Conservation (phyloP, 2,113 vertebrate species). For the Melanerpes formicivorus region DNA sequence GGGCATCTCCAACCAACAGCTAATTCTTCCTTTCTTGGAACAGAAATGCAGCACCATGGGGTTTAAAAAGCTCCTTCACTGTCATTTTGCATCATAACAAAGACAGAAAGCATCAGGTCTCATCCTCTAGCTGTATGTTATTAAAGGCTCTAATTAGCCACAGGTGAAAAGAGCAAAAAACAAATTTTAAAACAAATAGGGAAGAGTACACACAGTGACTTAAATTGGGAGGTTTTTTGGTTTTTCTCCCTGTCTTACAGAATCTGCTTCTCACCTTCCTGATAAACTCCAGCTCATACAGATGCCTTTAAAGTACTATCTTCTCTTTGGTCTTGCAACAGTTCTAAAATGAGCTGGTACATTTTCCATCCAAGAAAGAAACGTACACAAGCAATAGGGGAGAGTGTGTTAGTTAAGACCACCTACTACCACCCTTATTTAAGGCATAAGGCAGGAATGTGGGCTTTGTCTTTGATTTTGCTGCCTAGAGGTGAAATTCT, state of each 20-base stretch:
- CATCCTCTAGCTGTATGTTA: not conserved
- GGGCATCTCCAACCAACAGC: not conserved
- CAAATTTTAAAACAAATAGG: not conserved
- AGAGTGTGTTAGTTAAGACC: not conserved
- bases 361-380: not conserved
- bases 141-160: not conserved
- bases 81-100: not conserved
- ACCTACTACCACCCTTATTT: not conserved
- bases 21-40: not conserved
- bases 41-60: not conserved
- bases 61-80: not conserved
- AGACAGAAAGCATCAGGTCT: not conserved
- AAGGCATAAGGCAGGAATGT: not conserved
- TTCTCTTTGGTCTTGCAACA: not conserved
- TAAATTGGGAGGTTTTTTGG: not conserved
- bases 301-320: not conserved
- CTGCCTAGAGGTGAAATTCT: not conserved
- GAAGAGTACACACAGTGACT: not conserved
- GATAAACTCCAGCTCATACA: not conserved
- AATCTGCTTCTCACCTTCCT: not conserved
- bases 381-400: not conserved
- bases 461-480: not conserved
- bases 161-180: not conserved
- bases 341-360: not conserved
- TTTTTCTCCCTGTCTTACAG: not conserved